Conservation (phyloP, 2,888 invertebrate genomes). For the Cancer borealis region DNA sequence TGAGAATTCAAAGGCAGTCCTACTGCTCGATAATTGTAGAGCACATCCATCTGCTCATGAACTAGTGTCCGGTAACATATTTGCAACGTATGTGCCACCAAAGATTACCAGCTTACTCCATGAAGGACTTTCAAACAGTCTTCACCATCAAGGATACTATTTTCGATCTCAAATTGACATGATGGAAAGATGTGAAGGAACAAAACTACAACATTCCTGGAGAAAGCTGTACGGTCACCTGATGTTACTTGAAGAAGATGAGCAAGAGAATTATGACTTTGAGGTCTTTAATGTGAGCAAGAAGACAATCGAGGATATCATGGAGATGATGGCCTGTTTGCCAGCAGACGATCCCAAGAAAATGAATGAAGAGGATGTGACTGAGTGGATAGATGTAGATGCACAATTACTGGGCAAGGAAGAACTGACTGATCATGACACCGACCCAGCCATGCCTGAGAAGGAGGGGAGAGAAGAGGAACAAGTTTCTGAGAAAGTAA, state of each 20-base stretch:
- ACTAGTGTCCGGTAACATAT: background rate
- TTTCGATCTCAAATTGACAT: too few species aligned
- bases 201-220: background rate
- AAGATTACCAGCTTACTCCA: background rate
- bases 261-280: background rate
- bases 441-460: background rate
- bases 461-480: constrained; percentile 21
- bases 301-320: background rate
- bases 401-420: too few species aligned
- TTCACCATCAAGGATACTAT: constrained; percentile 37
- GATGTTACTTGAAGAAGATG: constrained; percentile 25
- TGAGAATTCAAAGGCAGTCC: constrained; percentile 44
- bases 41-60: constrained; percentile 20
- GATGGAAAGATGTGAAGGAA: too few species aligned
- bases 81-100: too few species aligned
- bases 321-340: constrained; percentile 38
- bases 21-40: constrained; percentile 30
- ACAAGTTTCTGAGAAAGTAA: background rate
- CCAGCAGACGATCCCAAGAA: constrained; percentile 50
- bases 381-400: background rate
- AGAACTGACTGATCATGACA: background rate
- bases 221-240: constrained; percentile 39
- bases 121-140: background rate
- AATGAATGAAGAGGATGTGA: constrained; percentile 46
- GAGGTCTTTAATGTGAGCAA: too few species aligned